Base-by-base conservation (phyloP, 1,140 invertebrate genomes). In the Ericerus pela region DNA sequence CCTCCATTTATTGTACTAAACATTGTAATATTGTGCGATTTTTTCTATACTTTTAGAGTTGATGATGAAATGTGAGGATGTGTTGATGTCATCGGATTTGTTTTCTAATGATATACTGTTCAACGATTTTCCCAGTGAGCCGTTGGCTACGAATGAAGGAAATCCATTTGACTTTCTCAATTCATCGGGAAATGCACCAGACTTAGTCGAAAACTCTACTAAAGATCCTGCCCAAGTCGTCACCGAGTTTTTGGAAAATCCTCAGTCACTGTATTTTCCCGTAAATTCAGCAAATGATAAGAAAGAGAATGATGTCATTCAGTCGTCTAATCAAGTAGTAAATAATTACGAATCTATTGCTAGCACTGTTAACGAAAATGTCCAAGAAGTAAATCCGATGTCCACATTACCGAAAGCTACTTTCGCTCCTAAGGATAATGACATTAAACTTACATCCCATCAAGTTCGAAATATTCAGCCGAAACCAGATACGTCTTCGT, bases 21-120 rank as follows among this genome's bases (percentile, higher is more conserved):
- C 8, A n/a, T 8, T 33, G 8, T 10, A 10, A 33, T 33, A 33
- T n/a, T 33, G 30, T 33, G 8, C 8, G 8, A 33, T 33, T 33
- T 33, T 8, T 33, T n/a, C n/a, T n/a, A n/a, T n/a, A n/a, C 8
- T 33, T 33, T 33, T 18, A 47, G 41, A 47, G 26, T 47, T 47
- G 20, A 47, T 47, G 41, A 47, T 47, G 41, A 47, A 47, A 47
- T 47, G 41, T 24, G 41, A 47, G 26, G 41, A 47, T 22, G 41
- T 24, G 8, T 24, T 47, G 2, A 2, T 47, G 41, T 47, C 41
- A 22, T 47, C 41, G 10, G 41, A 47, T 47, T 47, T 47, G 26
- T 47, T 47, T 24, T 24, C 41, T 10, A 47, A 47, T 24, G 41
- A 47, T 16, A 2, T 24, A 10, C 16, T 47, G 16, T 47, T 47